Percentiles rank a stretch among this genome's conserved stretches.
Conservation (phyloP, 2,888 invertebrate species). For the Drosophila gaucha region DNA sequence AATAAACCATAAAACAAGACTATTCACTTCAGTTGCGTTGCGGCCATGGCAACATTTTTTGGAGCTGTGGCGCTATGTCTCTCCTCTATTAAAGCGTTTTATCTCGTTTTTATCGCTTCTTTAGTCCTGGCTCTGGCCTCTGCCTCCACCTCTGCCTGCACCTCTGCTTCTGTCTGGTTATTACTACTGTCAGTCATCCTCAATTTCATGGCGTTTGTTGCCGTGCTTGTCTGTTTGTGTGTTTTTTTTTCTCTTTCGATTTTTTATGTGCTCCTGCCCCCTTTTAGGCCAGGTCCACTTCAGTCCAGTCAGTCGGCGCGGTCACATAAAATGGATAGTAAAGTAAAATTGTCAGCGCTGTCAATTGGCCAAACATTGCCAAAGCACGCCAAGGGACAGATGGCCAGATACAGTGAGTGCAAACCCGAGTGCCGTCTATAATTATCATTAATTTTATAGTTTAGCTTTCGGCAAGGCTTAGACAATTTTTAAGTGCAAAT, state of each 20-base stretch:
- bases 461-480: conserved; percentile 32
- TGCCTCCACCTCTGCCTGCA: background rate
- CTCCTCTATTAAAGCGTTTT: conserved; percentile 62
- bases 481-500: conserved; percentile 51
- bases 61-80: conserved; percentile 23
- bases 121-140: conserved; percentile 47
- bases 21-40: conserved; percentile 79
- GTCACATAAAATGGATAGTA: conserved; percentile 64
- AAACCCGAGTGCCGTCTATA: conserved; percentile 52
- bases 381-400: conserved; percentile 24
- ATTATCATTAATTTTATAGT: conserved; percentile 76
- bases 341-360: conserved; percentile 68
- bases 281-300: conserved; percentile 28
- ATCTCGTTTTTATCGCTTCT: conserved; percentile 77
- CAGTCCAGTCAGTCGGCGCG: conserved; percentile 18
- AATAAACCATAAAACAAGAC: conserved; percentile 80
- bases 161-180: conserved; percentile 47
- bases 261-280: conserved; percentile 3
- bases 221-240: conserved; percentile 25
- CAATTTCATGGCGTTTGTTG: conserved; percentile 65
- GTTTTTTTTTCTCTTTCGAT: conserved; percentile 11
- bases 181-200: conserved; percentile 74
- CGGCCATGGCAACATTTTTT: conserved; percentile 63
- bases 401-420: conserved; percentile 19
- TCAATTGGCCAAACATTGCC: conserved; percentile 68